Base-by-base conservation (phyloP, 2,888 invertebrate species). In the Cephus nigrinus region DNA sequence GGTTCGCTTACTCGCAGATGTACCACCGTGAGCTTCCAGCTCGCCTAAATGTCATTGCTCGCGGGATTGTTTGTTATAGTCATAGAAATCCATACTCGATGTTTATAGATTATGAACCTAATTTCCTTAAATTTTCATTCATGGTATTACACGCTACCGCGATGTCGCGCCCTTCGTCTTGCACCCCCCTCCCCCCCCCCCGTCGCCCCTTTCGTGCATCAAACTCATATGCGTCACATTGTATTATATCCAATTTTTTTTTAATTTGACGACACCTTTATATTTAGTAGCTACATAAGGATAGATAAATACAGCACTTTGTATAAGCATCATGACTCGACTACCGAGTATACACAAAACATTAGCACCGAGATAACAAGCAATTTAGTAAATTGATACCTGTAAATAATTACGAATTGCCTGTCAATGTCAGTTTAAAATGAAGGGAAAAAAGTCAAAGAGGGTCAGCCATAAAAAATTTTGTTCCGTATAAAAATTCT, bases 1-100 rank as follows among this genome's bases (percentile, higher is more conserved):
- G 76, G 80, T 77, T 69, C 77, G 77, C 73, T 35, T 75, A 73
- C 33, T 75, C 76, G 75, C 74, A 40, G 73, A 76, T 71, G 76
- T 76, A 76, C 69, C 23, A 34, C 31, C 31, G 32, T 71, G 55
- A 55, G 55, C 23, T 23, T 55, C 23, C 55, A 23, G 9, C 23
- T 55, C 23, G 55, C 0, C 55, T 23, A 9, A 55, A 55, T 23
- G 9, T 55, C 55, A 23, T 55, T 23, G 23, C 23, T 55, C 55
- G 5, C 23, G 55, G 55, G 55, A 55, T 55, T 23, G 9, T 23
- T 55, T 9, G 1, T 23, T 55, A 55, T 9, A 23, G 55, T 5
- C 23, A 23, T 15, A 9, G 5, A 55, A 23, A 55, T 55, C 55
- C 23, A 55, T 55, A 55, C 9, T 2, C 23, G 55, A 55, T 23